These are phyloP conservation scores for Ostrea denselamellosa DNA, from an alignment of 1,140 invertebrate genomes.

Conservation along the genomic window DNA sequence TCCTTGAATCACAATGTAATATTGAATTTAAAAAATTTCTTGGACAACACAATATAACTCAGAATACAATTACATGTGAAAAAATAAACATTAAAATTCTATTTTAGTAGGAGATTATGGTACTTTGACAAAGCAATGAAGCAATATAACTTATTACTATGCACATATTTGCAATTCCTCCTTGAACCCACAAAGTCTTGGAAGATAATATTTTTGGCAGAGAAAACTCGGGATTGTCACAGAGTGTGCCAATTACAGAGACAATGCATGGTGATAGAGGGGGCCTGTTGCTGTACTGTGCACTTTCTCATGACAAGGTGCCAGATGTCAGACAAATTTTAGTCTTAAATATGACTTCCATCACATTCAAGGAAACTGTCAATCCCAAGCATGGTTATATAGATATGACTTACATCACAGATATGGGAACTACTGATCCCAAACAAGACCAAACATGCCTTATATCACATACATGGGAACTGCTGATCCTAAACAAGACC, in stretches of 20 bases:
- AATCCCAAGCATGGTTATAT: not conserved
- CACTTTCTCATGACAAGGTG: not conserved
- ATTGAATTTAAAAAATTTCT: too few species aligned
- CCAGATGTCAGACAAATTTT: not conserved
- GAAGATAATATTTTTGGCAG: constrained; percentile 18
- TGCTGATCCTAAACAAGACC: too few species aligned
- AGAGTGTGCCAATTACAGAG: not conserved
- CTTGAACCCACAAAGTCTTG: not conserved
- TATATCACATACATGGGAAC: too few species aligned
- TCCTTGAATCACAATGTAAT: too few species aligned
- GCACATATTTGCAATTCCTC: not conserved
- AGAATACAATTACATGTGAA: too few species aligned
- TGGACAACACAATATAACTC: too few species aligned
- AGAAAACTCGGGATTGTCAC: constrained; percentile 21
- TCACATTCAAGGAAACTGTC: not conserved
- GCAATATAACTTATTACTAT: not conserved
- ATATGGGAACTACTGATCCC: too few species aligned
- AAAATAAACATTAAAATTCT: too few species aligned
- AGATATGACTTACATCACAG: too few species aligned
- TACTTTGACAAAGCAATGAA: not conserved
- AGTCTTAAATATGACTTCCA: not conserved
- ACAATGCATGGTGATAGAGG: constrained; percentile 5
- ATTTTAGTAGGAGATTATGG: too few species aligned
- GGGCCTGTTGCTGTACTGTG: not conserved
- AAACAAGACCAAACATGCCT: not conserved